phyloP scores from a whole-genome alignment of 1,140 invertebrate genomes.

The Drosophila sturtevanti region DNA sequence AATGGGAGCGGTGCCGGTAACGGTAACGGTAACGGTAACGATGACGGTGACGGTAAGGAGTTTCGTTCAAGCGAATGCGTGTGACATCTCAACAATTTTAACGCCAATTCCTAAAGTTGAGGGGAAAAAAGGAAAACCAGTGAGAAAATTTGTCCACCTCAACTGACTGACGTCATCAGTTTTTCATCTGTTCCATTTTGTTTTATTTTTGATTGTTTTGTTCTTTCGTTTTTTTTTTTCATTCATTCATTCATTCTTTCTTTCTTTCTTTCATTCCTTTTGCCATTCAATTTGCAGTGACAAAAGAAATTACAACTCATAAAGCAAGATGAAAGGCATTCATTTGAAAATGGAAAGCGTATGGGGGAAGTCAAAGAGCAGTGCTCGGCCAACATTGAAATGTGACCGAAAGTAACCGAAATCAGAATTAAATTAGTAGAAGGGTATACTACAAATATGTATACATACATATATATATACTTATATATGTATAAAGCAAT shows the following conservation, averaged over 20 bases:
- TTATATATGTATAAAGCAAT: no score
- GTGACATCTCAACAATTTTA: conserved; percentile 61
- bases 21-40: no score
- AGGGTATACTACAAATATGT: no score
- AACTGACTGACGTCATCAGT: conserved; percentile 47
- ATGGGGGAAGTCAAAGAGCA: background rate
- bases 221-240: background rate
- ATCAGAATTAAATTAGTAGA: background rate
- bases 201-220: no score
- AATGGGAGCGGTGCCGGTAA: no score
- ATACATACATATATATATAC: no score
- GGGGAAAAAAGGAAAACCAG: background rate
- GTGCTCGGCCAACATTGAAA: background rate
- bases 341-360: conserved; percentile 35
- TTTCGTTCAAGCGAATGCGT: background rate
- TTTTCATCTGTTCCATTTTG: conserved; percentile 13
- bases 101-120: conserved; percentile 31
- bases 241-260: background rate
- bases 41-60: no score
- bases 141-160: conserved; percentile 8
- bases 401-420: background rate
- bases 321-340: conserved; percentile 66
- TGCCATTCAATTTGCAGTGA: conserved; percentile 72
- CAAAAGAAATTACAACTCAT: conserved; percentile 70
- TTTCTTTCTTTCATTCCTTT: conserved; percentile 37